Base-by-base conservation (phyloP, 2,797 vertebrate species). In the Odontamblyopus lacepedii region DNA sequence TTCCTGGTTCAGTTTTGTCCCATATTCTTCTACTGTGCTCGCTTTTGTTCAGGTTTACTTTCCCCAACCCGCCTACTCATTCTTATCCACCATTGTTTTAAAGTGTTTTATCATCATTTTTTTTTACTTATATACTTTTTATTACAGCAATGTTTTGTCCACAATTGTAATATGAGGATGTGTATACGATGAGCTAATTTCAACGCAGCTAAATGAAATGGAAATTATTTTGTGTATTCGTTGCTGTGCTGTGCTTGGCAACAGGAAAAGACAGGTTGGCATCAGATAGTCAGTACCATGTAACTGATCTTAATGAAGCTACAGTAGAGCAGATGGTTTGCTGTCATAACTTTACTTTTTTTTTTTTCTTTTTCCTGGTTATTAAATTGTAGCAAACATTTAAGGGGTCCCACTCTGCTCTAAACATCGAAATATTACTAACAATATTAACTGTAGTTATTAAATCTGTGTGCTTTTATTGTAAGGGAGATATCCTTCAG, bases 401-500 rank as follows among this genome's bases (percentile, higher is more conserved):
- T 70, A 32, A 76, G 55, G 72, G 67, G 75, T 79, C 80, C 70
- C 68, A 69, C 55, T 57, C 6, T 38, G 73, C 86, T 88, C 71
- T 35, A 7, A 76, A 77, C 72, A 26, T 84, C 59, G 8, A 75
- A 85, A 48, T 75, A 74, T 67, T 89, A 90, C 82, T 92, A 92
- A 91, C 87, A 67, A 85, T 86, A 91, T 85, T 87, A 88, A 89
- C 81, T 77, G 79, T 93, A 91, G 89, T 75, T 87, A 85, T 88
- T 82, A 72, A 85, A 85, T 83, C 72, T 16, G 71, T 77, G 15
- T 91, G 88, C 89, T 93, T 92, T 92, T 83, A 88, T 77, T 83
- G 59, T 90, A 87, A 83, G 75, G 83, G 30, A 79, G 64, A 83
- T 85, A 66, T 88, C 79, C 66, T 85, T 85, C 85, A 90, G 85